phyloP scores from a whole-genome alignment of 2,888 invertebrate species.

The Synergus laeviventris region DNA sequence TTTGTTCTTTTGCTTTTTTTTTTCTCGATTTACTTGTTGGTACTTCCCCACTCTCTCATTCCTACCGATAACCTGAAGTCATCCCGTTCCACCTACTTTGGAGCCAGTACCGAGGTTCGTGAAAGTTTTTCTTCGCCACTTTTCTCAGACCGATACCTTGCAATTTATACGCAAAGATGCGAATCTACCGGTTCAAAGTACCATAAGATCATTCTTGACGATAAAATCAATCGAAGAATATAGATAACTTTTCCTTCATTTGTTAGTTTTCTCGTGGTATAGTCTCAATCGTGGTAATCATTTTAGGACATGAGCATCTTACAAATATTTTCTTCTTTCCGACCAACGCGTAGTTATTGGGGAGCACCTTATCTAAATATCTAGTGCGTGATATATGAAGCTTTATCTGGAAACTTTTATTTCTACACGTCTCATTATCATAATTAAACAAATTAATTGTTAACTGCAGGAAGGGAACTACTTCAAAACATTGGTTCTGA shows the following conservation, averaged over 20 bases:
- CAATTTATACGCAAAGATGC: slow-evolving; percentile 26
- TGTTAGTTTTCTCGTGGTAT: background rate
- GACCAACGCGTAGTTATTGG: background rate
- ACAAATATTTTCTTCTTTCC: no score
- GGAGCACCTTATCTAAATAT: slow-evolving; percentile 9
- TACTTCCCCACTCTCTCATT: slow-evolving; percentile 28
- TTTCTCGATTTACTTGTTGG: slow-evolving; percentile 15
- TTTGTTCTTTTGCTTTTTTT: slow-evolving; percentile 6
- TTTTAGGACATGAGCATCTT: background rate
- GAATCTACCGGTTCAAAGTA: slow-evolving; percentile 34
- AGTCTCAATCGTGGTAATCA: no score
- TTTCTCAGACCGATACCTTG: slow-evolving; percentile 45
- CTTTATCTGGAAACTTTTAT: slow-evolving; percentile 6
- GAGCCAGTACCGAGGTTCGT: slow-evolving; percentile 49
- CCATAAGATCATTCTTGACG: background rate
- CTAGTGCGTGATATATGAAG: background rate
- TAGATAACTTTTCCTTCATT: background rate
- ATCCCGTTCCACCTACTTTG: slow-evolving; percentile 51
- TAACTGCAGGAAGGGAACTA: no score
- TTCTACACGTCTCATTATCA: background rate
- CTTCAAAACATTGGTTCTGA: no score
- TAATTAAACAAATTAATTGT: no score
- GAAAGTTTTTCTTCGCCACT: slow-evolving; percentile 52
- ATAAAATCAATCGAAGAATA: background rate
- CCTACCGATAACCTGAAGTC: slow-evolving; percentile 42